These are phyloP conservation scores for Acrocera orbiculus DNA, from an alignment of 2,888 invertebrate species.

Conservation along the genomic window DNA sequence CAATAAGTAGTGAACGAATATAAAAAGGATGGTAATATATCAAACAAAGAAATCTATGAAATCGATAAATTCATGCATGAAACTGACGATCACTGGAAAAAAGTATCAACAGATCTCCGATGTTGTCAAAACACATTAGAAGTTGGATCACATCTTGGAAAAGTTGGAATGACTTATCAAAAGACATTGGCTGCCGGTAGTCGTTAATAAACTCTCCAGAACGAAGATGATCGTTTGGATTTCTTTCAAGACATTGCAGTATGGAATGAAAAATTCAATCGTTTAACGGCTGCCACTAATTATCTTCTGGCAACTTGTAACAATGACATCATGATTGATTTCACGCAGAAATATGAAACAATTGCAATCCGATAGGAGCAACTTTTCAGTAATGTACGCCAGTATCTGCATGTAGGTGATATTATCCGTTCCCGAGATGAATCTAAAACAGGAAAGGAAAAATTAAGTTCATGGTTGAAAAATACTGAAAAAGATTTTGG, in stretches of 20 bases:
- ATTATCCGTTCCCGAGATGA: slow-evolving; percentile 64
- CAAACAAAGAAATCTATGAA: slow-evolving; percentile 53
- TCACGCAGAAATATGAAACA: slow-evolving; percentile 55
- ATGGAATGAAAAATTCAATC: slow-evolving; percentile 77
- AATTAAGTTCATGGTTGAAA: slow-evolving; percentile 61
- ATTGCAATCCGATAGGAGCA: slow-evolving; percentile 69
- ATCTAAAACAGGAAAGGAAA: slow-evolving; percentile 54
- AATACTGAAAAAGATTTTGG: slow-evolving; percentile 53
- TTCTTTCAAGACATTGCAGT: slow-evolving; percentile 82
- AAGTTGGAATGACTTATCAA: too few relatives aligned
- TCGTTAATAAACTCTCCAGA: too few relatives aligned
- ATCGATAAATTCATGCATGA: slow-evolving; percentile 74
- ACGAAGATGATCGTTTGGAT: slow-evolving; percentile 70
- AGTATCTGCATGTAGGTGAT: slow-evolving; percentile 80
- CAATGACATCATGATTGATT: slow-evolving; percentile 57
- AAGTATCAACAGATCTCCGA: slow-evolving; percentile 74
- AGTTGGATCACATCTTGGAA: too few relatives aligned
- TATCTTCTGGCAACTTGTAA: slow-evolving; percentile 79
- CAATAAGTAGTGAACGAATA: slow-evolving; percentile 83
- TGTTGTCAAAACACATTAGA: slow-evolving; percentile 82
- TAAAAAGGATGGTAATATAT: slow-evolving; percentile 67
- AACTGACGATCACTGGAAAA: slow-evolving; percentile 75
- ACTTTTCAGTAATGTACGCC: slow-evolving; percentile 65
- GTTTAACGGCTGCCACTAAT: slow-evolving; percentile 68
- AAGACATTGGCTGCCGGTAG: too few relatives aligned